These are phyloP conservation scores for Lithophane ornitopus DNA, from an alignment of 2,888 invertebrate species.

Conservation along the genomic window DNA sequence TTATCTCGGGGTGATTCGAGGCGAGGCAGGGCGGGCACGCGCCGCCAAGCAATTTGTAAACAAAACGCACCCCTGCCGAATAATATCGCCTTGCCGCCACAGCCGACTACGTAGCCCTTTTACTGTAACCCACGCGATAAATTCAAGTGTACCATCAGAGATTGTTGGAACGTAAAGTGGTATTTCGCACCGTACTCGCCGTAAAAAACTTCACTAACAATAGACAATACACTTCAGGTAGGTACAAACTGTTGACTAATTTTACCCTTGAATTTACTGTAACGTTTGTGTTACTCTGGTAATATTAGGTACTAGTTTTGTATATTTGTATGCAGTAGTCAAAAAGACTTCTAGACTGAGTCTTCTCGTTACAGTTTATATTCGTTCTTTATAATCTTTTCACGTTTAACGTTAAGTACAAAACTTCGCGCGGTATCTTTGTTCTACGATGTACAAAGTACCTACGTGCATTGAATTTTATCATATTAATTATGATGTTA, in stretches of 20 bases:
- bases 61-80: slow-evolving; percentile 86
- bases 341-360: slow-evolving; percentile 31
- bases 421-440: slow-evolving; percentile 58
- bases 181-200: slow-evolving; percentile 68
- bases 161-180: slow-evolving; percentile 75
- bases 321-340: slow-evolving; percentile 40
- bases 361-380: slow-evolving; percentile 44
- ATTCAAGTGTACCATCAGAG: slow-evolving; percentile 82
- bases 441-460: slow-evolving; percentile 41
- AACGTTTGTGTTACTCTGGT: slow-evolving; percentile 33
- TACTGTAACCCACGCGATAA: slow-evolving; percentile 80
- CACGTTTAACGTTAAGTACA: slow-evolving; percentile 60
- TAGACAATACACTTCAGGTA: slow-evolving; percentile 58
- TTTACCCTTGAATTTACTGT: slow-evolving; percentile 58
- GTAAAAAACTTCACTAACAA: slow-evolving; percentile 68
- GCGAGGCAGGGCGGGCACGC: slow-evolving; percentile 78
- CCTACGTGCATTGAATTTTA: slow-evolving; percentile 54
- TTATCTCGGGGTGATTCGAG: slow-evolving; percentile 80
- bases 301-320: slow-evolving; percentile 49
- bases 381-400: slow-evolving; percentile 61
- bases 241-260: slow-evolving; percentile 65
- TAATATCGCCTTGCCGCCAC: slow-evolving; percentile 78
- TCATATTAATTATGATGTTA: slow-evolving; percentile 36
- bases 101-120: slow-evolving; percentile 79
- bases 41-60: slow-evolving; percentile 87